These are phyloP conservation scores for Heterodera schachtii DNA, from an alignment of 1,140 invertebrate species.

Conservation along the genomic window DNA sequence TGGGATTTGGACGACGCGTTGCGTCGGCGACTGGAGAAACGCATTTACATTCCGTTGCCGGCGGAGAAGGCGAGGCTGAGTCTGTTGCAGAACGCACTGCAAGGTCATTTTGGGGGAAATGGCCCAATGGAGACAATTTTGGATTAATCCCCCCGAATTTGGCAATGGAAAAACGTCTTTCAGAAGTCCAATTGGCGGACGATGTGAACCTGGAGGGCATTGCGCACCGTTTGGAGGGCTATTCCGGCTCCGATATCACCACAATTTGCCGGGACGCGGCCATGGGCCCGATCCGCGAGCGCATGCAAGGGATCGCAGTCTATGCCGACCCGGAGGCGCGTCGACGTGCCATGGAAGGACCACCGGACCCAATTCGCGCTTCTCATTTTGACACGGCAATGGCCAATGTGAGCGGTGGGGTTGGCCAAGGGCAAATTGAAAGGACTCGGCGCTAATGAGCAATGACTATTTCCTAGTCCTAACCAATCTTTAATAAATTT, in stretches of 20 bases:
- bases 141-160: too few species aligned
- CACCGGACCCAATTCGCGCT: slow-evolving; percentile 46
- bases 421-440: neutral
- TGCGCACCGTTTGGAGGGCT: slow-evolving; percentile 54
- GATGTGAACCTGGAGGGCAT: slow-evolving; percentile 50
- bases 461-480: too few species aligned
- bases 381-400: slow-evolving; percentile 45
- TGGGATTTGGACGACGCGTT: slow-evolving; percentile 98
- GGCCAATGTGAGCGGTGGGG: slow-evolving; percentile 7
- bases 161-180: too few species aligned
- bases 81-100: slow-evolving; percentile 41
- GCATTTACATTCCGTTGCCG: slow-evolving; percentile 98
- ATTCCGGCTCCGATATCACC: slow-evolving; percentile 58
- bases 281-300: slow-evolving; percentile 18
- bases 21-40: slow-evolving; percentile 88
- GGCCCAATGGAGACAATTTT: too few species aligned
- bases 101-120: neutral
- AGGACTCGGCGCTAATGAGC: too few species aligned
- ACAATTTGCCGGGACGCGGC: slow-evolving; percentile 45
- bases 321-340: slow-evolving; percentile 18
- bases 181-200: slow-evolving; percentile 48
- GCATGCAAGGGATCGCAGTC: neutral
- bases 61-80: slow-evolving; percentile 67
- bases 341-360: slow-evolving; percentile 22
- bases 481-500: too few species aligned